These are phyloP conservation scores for Poecilobothrus nobilitatus DNA, from an alignment of 2,888 invertebrate species.

Conservation along the genomic window DNA sequence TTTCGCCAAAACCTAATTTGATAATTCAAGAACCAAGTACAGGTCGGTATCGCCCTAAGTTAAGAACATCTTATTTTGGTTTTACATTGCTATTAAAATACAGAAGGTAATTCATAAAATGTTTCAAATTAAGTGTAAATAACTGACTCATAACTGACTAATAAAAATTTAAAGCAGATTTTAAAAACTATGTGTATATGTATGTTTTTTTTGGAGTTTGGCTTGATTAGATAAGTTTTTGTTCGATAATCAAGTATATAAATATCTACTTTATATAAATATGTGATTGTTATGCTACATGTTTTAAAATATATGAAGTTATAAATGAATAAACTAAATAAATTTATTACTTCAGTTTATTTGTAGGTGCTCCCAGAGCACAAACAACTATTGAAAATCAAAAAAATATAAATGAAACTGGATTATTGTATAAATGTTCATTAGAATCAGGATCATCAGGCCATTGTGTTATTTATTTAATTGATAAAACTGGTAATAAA, in stretches of 20 bases:
- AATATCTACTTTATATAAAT: too few species aligned
- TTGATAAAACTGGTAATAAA: conserved; percentile 30
- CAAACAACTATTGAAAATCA: conserved; percentile 35
- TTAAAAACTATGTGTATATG: too few species aligned
- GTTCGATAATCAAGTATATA: too few species aligned
- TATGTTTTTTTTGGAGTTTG: too few species aligned
- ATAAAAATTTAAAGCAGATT: too few species aligned
- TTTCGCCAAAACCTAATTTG: conserved; percentile 40
- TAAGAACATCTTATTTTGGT: conserved; percentile 41
- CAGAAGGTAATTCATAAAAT: neutral
- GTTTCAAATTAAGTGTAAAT: too few species aligned
- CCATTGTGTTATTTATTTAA: conserved; percentile 30
- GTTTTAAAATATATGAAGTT: too few species aligned
- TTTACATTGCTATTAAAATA: conserved; percentile 33
- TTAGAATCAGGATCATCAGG: conserved; percentile 20
- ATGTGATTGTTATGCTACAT: too few species aligned
- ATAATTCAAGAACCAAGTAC: conserved; percentile 35
- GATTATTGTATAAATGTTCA: conserved; percentile 42
- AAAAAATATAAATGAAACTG: conserved; percentile 36
- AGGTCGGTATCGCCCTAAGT: conserved; percentile 29
- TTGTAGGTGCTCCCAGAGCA: conserved; percentile 44
- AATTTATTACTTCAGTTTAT: conserved; percentile 31
- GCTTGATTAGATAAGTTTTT: too few species aligned
- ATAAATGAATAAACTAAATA: too few species aligned
- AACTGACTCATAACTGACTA: too few species aligned